Evolutionary conservation across 2,113 vertebrate genomes (phyloP), one percentile per base, ranked within the genome.

Genomic region (Euleptes europaea): DNA sequence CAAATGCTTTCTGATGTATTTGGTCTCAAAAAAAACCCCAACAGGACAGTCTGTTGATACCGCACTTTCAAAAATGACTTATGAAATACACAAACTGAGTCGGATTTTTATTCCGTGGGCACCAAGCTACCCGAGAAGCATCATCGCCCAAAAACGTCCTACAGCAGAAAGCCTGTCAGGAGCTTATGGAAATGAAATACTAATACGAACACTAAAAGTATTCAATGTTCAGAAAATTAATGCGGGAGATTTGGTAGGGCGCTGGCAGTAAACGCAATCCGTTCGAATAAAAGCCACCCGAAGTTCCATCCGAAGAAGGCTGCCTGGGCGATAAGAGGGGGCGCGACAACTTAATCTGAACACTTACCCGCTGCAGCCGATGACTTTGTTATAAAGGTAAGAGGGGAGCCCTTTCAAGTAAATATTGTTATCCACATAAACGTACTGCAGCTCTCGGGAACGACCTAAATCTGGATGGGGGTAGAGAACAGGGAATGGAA

Each of bases 311-410:
- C 76, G 10, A 67, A 77, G 51, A 42, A 74, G 8, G 76, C 0
- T 78, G 79, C 28, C 23, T 69, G 1, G 14, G 44, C 80, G 66
- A 51, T 75, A 78, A 44, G n/a, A 15, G 28, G 66, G 83, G 60
- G 70, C 15, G 26, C 81, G 35, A 80, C 1, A 73, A 88, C 75
- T 88, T 76, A 74, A 89, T 82, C 93, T 80, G 90, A 6, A 69
- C 85, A 92, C 97, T 94, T 96, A 96, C 98, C 98, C 98, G 90
- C 96, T 99, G 94, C 98, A 99, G 88, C 98, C 98, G 80, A 99
- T 97, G 91, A 99, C 98, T 95, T 99, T 99, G 91, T 98, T 99
- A 85, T 99, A 99, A 67, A 99, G 95, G 54, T 96, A 97, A 47
- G 97, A 97, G 1, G 95, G 98, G 83, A 97, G 93, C 91, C 97